Conservation (phyloP, 2,797 vertebrate genomes). For the Hylomyscus alleni region DNA sequence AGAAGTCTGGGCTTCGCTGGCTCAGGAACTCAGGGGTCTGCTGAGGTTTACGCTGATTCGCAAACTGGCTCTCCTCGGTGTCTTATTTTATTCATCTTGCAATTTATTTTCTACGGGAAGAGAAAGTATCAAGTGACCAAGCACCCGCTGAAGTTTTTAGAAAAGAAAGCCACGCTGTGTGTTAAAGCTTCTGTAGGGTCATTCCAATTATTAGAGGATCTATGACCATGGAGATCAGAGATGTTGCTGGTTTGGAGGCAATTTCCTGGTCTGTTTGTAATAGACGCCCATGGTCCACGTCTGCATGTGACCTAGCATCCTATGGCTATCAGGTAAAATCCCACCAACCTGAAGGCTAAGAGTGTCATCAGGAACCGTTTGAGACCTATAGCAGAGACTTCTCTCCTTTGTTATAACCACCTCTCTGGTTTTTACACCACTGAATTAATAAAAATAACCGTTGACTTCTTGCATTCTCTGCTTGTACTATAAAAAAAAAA, state of each 20-base stretch:
- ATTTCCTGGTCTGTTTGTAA: neutral
- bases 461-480: neutral
- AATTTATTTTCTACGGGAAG: rapidly evolving
- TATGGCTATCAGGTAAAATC: neutral
- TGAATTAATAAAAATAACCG: neutral
- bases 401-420: neutral
- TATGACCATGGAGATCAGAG: neutral
- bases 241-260: neutral
- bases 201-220: neutral
- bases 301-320: neutral
- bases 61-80: neutral
- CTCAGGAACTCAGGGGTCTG: neutral
- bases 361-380: neutral
- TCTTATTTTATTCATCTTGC: neutral
- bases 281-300: neutral
- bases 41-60: neutral
- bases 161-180: neutral
- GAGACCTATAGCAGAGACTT: neutral
- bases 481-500: neutral
- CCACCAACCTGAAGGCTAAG: neutral
- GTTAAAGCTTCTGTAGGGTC: neutral
- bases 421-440: neutral
- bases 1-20: neutral
- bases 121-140: neutral
- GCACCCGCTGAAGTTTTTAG: neutral